Evolutionary conservation across 1,140 invertebrate genomes (phyloP).

Genomic region (Oncopodura yosiiana): DNA sequence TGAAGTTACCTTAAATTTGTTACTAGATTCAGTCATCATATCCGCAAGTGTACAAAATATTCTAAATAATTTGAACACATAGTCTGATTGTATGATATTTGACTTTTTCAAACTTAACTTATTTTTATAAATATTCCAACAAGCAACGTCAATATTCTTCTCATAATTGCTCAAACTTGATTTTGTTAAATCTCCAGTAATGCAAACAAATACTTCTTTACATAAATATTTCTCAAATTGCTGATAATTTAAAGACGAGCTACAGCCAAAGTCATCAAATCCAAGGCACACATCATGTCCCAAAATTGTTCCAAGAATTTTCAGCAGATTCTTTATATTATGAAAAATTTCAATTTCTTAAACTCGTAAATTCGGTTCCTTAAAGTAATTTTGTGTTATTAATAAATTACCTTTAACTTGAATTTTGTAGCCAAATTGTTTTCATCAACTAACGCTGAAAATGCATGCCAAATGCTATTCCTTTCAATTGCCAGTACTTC

Average conservation of each 20-base stretch:
- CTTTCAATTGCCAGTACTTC: no score
- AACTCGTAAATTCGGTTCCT: not conserved
- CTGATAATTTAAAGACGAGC: conserved; percentile 56
- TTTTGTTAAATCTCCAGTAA: conserved; percentile 48
- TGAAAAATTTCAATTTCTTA: not conserved
- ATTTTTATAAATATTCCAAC: conserved; percentile 61
- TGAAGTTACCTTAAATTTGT: conserved; percentile 32
- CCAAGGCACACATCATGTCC: conserved; percentile 66
- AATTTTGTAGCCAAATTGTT: conserved; percentile 56
- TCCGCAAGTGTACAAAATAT: conserved; percentile 68
- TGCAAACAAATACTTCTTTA: conserved; percentile 56
- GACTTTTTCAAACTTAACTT: conserved; percentile 46
- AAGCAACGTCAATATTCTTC: conserved; percentile 55
- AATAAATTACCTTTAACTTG: conserved; percentile 56
- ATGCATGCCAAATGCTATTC: conserved; percentile 66
- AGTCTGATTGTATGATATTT: conserved; percentile 49
- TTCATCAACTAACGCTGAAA: conserved; percentile 54
- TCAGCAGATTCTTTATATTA: not conserved
- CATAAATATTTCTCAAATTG: conserved; percentile 63
- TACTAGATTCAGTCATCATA: conserved; percentile 41
- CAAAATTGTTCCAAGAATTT: conserved; percentile 48
- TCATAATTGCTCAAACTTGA: conserved; percentile 49
- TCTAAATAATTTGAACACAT: conserved; percentile 62
- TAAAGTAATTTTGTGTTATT: not conserved
- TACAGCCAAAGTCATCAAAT: conserved; percentile 60